Evolutionary conservation across 2,113 vertebrate species (phyloP), one percentile per base, ranked within the genome.

Genomic region (Phalacrocorax aristotelis): DNA sequence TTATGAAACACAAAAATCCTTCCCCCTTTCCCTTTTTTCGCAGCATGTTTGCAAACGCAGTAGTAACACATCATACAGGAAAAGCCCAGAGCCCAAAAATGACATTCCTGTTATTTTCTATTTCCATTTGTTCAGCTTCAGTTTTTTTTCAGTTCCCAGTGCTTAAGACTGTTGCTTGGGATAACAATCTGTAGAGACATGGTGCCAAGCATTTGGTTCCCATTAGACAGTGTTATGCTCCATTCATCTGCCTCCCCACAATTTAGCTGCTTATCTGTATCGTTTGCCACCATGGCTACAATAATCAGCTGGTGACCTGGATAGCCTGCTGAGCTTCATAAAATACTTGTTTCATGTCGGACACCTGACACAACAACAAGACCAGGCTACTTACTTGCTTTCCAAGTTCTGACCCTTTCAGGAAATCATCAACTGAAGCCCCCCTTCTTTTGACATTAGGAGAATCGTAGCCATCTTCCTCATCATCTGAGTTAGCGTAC

Each of bases 351-450:
- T 13, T 61, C 15, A 7, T 7, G 6, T 15, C 0, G 2, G 34
- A 29, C 46, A 26, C 38, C 9, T 7, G 32, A 7, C 2, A 11
- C 34, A 21, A 1, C 0, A 15, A 13, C 36, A 46, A 7, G 34
- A 40, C 8, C 61, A n/a, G 4, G 13, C 23, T 10, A 87, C 97
- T 97, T 97, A 99, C 99, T 96, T 99, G 99, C 97, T 99, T 98
- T n/a, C 99, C 99, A 12, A 99, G 98, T 69, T 99, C 99, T 0
- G 99, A 99, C 15, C 99, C 99, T 71, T 98, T 98, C 75, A 99
- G 98, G 96, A 99, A 99, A 65, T 99, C 99, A 15, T 99, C 99
- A 27, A 99, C 99, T 0, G 99, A 99, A 10, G 99, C 98, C 12
- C 99, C 99, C 94, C 98, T 98, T 51, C 99, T 97, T 93, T 98